Conservation (phyloP, 2,113 vertebrate genomes). For the Neotragus moschatus region DNA sequence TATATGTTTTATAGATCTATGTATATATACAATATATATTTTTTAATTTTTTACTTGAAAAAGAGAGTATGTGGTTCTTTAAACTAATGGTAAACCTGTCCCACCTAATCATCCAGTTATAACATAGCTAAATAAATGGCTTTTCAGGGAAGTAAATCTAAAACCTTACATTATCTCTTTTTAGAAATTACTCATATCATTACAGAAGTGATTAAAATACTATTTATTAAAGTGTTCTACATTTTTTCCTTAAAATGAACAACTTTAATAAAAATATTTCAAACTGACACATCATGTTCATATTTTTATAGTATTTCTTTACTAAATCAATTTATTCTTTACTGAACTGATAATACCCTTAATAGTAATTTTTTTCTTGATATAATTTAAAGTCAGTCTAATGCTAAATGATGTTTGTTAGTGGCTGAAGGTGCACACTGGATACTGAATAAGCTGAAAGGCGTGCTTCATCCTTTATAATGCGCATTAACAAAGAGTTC, state of each 20-base stretch:
- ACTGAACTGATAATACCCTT: conserved; percentile 59
- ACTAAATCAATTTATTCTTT: conserved; percentile 60
- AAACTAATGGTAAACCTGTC: neutral
- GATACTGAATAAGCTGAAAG: conserved; percentile 32
- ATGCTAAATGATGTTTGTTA: conserved; percentile 70
- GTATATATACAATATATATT: neutral
- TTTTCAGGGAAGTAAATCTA: neutral
- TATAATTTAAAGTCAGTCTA: conserved; percentile 68
- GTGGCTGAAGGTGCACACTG: conserved; percentile 62
- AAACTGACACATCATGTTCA: conserved; percentile 49
- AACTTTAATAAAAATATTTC: conserved; percentile 27
- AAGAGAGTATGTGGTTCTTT: neutral
- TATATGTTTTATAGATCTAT: neutral
- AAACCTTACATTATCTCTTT: neutral
- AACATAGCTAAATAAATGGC: neutral
- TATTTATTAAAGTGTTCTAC: neutral
- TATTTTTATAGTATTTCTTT: conserved; percentile 63
- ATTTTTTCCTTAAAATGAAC: conserved; percentile 28
- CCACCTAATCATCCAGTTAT: neutral
- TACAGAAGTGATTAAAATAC: neutral
- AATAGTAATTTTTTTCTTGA: conserved; percentile 59
- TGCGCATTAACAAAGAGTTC: conserved; percentile 38
- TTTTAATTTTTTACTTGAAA: neutral
- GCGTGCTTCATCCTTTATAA: conserved; percentile 39
- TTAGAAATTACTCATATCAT: neutral